Conservation (phyloP, 2,888 invertebrate genomes). For the Luperina testacea region DNA sequence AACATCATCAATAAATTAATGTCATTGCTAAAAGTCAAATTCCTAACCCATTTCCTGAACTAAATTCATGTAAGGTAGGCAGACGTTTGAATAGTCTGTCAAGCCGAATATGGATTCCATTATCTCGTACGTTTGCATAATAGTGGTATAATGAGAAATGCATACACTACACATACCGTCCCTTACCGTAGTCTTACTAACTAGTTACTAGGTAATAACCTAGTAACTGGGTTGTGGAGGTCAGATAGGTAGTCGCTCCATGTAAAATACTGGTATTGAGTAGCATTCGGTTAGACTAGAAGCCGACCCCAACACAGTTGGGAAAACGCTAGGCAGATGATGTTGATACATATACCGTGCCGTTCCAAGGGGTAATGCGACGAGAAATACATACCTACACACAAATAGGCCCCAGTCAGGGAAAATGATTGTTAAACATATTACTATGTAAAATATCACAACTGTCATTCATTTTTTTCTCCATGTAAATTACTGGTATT, state of each 20-base stretch:
- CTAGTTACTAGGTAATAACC: too few relatives aligned
- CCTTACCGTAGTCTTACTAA: background rate
- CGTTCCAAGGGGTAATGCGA: constrained; percentile 12
- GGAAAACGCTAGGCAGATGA: background rate
- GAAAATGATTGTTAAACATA: background rate
- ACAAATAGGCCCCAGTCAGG: background rate
- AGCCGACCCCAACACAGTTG: background rate
- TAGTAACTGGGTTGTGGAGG: background rate
- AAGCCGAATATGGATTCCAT: constrained; percentile 33
- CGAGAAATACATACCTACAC: background rate
- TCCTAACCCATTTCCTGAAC: constrained; percentile 5
- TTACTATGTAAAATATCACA: background rate
- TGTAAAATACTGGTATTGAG: background rate
- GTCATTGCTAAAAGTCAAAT: constrained; percentile 9
- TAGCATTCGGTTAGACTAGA: background rate
- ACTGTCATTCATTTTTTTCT: background rate
- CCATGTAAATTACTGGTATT: too few relatives aligned
- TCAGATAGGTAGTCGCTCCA: background rate
- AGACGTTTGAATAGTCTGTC: constrained; percentile 18
- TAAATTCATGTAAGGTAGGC: constrained; percentile 11
- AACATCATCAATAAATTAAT: background rate
- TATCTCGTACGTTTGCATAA: constrained; percentile 7
- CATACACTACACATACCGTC: constrained; percentile 1
- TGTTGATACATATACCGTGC: constrained; percentile 5
- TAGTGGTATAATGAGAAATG: constrained; percentile 16